Percentiles rank a stretch among this genome's conserved stretches.
Conservation (phyloP, 2,797 vertebrate species). For the Malacoraja senta region DNA sequence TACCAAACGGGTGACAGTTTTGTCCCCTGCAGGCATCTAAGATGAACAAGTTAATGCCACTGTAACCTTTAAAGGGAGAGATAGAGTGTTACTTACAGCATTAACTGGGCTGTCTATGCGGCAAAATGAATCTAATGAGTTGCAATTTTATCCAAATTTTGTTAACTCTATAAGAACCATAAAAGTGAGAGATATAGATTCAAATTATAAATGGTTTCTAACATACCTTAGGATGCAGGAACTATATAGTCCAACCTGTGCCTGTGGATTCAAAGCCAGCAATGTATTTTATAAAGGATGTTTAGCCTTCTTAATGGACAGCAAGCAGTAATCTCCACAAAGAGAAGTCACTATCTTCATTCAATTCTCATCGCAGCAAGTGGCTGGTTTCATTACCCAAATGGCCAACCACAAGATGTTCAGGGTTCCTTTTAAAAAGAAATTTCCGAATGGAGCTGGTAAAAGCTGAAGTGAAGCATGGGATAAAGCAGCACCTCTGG, state of each 20-base stretch:
- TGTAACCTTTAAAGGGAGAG: slow-evolving; percentile 21
- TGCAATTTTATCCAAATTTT: slow-evolving; percentile 7
- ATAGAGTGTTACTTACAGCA: not conserved
- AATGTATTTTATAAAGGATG: not conserved
- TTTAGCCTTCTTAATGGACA: too few relatives aligned
- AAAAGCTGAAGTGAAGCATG: too few relatives aligned
- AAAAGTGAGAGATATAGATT: not conserved
- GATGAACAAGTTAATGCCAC: slow-evolving; percentile 20
- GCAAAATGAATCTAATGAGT: not conserved
- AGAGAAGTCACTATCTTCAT: not conserved
- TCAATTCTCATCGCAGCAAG: not conserved
- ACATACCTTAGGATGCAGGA: not conserved
- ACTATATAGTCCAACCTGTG: too few relatives aligned
- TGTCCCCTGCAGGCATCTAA: slow-evolving; percentile 15
- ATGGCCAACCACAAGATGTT: not conserved
- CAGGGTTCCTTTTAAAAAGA: too few relatives aligned
- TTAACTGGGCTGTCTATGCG: not conserved
- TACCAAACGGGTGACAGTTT: slow-evolving; percentile 20
- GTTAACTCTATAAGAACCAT: not conserved
- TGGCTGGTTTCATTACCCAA: not conserved
- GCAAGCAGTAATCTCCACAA: not conserved
- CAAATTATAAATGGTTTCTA: not conserved
- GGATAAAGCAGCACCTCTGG: not conserved
- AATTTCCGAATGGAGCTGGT: too few relatives aligned
- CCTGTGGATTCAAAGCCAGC: not conserved